Evolutionary conservation across 2,888 invertebrate species (phyloP), one percentile per base, ranked within the genome.

Genomic region (Amblyteles armatorius): DNA sequence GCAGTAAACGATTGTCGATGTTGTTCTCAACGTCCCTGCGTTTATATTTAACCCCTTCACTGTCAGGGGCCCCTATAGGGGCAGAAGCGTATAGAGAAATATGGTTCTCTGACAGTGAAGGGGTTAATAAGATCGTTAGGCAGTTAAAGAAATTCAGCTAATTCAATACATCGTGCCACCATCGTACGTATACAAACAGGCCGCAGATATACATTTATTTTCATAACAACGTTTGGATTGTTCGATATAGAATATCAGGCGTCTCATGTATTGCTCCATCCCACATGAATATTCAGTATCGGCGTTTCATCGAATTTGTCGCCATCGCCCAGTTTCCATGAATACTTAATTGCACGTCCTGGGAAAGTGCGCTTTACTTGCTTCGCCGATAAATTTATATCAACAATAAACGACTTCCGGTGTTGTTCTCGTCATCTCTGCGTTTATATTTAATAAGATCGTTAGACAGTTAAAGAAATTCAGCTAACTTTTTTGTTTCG

Each of bases 251-350:
- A 60, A 44, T 48, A 16, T 44, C 44, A 29, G 11, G 33, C 33
- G 65, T n/a, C 2, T 1, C 13, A 22, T 63, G 19, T 63, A 65
- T 50, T 13, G 22, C 2, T 3, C 11, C 44, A 48, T 36, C 19
- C 26, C 40, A 26, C 52, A 55, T 67, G 55, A 52, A 67, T 77
- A 77, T 67, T 67, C 40, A 67, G 36, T 22, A 50, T 40, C 13
- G 22, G 1, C 67, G 52, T 22, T 26, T 36, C 33, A 40, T 52
- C 50, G n/a, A 65, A 67, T 33, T 52, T 13, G 29, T 6, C 22
- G 19, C 11, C 13, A 9, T 33, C 3, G 9, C 1, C n/a, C 22
- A 16, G 36, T 67, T 50, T 3, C 36, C 65, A 52, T 76, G 36
- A 67, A 7, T 50, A 52, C 76, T 50, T 6, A 19, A 52, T 52